Percentiles rank a stretch among this genome's conserved stretches.
Evolutionary conservation across 2,797 vertebrate species (phyloP).

Genomic region (Neopelma chrysocephalum): DNA sequence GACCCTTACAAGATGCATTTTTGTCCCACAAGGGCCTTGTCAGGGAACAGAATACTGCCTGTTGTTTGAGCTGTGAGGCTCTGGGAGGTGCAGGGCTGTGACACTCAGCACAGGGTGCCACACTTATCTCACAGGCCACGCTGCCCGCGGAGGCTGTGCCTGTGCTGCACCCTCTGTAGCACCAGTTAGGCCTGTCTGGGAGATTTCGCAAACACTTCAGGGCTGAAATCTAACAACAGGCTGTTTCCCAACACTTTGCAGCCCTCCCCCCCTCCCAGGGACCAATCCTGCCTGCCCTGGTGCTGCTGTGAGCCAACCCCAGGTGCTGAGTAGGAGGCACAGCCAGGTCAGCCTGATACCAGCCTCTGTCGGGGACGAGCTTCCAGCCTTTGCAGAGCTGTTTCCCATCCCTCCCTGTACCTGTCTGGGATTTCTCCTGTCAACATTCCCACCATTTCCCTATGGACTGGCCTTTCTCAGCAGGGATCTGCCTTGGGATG

Average conservation of each 20-base stretch:
- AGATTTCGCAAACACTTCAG: slow-evolving; percentile 63
- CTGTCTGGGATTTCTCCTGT: slow-evolving; percentile 35
- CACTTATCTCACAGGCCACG: background rate
- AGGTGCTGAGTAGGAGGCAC: background rate
- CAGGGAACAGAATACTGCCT: background rate
- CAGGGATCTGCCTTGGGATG: background rate
- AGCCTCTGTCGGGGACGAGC: background rate
- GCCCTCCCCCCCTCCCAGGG: background rate
- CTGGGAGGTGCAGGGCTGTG: background rate
- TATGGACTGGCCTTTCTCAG: slow-evolving; percentile 20
- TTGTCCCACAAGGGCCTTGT: slow-evolving; percentile 1
- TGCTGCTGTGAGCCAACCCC: background rate
- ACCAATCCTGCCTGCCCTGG: background rate
- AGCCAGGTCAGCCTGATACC: background rate
- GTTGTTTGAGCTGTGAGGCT: background rate
- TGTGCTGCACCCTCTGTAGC: background rate
- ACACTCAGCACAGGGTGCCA: background rate
- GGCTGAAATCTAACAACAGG: slow-evolving; percentile 60
- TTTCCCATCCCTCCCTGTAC: slow-evolving; percentile 29
- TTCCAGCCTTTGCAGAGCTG: background rate
- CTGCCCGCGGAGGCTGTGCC: background rate
- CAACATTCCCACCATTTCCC: background rate
- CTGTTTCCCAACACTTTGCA: slow-evolving; percentile 61
- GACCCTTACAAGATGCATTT: slow-evolving; percentile 19
- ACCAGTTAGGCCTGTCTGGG: slow-evolving; percentile 38